Base-by-base conservation (phyloP, 1,140 invertebrate species). In the Drosophila orena region DNA sequence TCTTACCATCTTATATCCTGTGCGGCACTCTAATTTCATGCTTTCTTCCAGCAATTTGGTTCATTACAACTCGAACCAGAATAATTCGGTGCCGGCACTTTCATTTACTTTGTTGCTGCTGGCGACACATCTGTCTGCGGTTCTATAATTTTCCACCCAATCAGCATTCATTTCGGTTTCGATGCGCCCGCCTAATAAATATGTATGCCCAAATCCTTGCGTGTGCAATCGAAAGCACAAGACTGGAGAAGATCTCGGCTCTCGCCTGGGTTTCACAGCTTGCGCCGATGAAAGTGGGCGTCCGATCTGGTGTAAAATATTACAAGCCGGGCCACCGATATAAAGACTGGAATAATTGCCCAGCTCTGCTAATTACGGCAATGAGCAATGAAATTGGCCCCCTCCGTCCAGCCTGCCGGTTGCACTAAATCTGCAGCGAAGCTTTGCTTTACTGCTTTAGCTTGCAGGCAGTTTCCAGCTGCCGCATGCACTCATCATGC, bases 351-450 rank as follows among this genome's bases (percentile, higher is more conserved):
- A 65, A 84, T 89, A 89, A 89, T 89, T 89, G 61, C 84, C 64
- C 70, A 89, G 72, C 84, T 81, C 76, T 59, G 84, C 84, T 89
- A 89, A 89, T 89, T 89, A 89, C 79, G 65, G 78, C 79, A 89
- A 89, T 77, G 73, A 86, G 70, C 65, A 78, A 71, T 72, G 70
- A 79, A 83, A 86, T 69, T 88, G 68, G 60, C 58, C 50, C 55
- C 37, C 42, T 42, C 7, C 53, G 42, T 58, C 42, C 60, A 40
- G 76, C 49, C 47, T 70, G 61, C 50, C 43, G 75, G 74, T 79
- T 91, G 88, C 77, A 91, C 88, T 88, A 91, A 91, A 91, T 91
- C 84, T 81, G 83, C 89, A 91, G 66, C 89, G 83, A 91, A 84
- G 88, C 88, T 80, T 90, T 81, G 77, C 76, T 70, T 70, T 70